Conservation (phyloP, 2,797 vertebrate species). For the Psittacula derbiana region DNA sequence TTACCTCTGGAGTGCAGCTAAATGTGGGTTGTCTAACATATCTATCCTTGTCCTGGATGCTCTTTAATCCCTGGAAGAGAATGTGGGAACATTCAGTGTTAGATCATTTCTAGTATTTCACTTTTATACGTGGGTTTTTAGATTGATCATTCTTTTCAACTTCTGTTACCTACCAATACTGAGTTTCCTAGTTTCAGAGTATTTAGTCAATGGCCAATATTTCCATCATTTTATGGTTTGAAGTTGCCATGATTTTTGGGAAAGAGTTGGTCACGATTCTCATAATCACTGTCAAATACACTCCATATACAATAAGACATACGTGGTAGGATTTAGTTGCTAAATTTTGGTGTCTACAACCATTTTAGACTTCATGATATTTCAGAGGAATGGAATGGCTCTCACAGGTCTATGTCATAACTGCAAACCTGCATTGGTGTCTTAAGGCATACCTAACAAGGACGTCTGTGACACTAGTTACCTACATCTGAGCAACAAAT, state of each 20-base stretch:
- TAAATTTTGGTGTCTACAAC: background rate
- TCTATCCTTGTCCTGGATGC: background rate
- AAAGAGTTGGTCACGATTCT: background rate
- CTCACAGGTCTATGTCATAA: background rate
- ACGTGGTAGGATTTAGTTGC: background rate
- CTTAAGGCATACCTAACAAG: background rate
- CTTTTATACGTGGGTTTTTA: background rate
- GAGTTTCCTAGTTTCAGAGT: background rate
- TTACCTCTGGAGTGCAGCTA: background rate
- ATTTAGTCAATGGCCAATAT: background rate
- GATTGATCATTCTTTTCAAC: background rate
- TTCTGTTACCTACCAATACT: background rate
- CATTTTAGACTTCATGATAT: background rate
- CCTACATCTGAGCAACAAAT: background rate
- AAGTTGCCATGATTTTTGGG: background rate
- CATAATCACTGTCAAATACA: background rate
- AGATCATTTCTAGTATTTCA: background rate
- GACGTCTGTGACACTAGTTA: background rate
- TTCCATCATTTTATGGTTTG: background rate
- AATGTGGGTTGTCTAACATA: background rate
- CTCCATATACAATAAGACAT: background rate
- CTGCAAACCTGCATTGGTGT: background rate
- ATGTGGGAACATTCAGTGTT: background rate
- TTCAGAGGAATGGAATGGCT: background rate
- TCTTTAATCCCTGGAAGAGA: background rate